Evolutionary conservation across 2,113 vertebrate genomes (phyloP), one percentile per base, ranked within the genome.

Genomic region (Ondatra zibethicus): DNA sequence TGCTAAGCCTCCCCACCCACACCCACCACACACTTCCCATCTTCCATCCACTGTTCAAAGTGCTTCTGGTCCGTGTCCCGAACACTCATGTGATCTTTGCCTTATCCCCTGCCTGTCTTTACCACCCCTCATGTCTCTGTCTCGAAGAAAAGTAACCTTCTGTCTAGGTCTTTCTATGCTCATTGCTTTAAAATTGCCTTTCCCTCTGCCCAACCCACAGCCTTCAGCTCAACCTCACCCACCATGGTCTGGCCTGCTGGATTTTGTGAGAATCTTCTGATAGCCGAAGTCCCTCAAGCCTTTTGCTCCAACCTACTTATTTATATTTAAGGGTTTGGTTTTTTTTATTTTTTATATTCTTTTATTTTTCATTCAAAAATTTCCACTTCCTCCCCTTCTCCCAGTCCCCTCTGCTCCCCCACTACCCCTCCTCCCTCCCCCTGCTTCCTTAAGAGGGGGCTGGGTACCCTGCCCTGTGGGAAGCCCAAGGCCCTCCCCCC

Each of bases 181-280:
- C 7, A 45, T 13, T 27, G 36, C n/a, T 27, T 52, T 27, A 36
- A 25, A 23, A 19, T 10, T 29, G 39, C 58, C n/a, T 73, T 68
- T 25, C 52, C 23, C 45, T 42, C 0, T 36, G 14, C 7, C 27
- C 3, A 0, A 25, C 23, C 31, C 16, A 14, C 0, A 50, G 55
- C 33, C 39, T 27, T 25, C 58, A 19, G 31, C 72, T 65, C 72
- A 58, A 50, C 13, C 21, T 45, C n/a, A 58, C 58, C 39, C 0
- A 1, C 76, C 47, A 33, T 39, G 47, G 27, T 31, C 8, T 19
- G 66, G 39, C 13, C 5, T 12, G 6, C 72, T 65, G 52, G n/a
- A 21, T 17, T 75, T 33, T 42, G 61, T 25, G 19, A 47, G 10
- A 13, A 33, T 55, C 25, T 76, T 66, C 68, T 17, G 12, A 50